Base-by-base conservation (phyloP, 2,113 vertebrate species). In the Xyrauchen texanus region DNA sequence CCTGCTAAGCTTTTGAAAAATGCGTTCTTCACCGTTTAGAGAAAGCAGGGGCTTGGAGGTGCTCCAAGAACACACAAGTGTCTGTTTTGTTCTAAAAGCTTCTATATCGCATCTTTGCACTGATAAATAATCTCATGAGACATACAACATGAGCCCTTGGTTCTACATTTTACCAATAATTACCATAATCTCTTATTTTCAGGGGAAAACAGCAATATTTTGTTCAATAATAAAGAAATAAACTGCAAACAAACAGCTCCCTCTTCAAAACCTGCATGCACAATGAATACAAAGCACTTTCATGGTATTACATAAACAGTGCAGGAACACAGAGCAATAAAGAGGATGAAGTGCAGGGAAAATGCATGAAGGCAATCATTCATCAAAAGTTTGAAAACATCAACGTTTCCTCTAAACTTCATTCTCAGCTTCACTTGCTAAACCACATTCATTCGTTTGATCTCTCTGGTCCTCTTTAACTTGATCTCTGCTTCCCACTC, bases 341-440 rank as follows among this genome's bases (percentile, higher is more conserved):
- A 45, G 67, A 77, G 51, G n/a, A 57, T 63, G 12, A 7, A 77
- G 16, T 66, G 67, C 4, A 3, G n/a, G 15, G 45, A 62, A 55
- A 60, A 58, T 66, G 57, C 66, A 68, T 7, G 15, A 64, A 64
- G 67, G 68, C 74, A 74, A 52, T 9, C 55, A 68, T 66, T 77
- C 63, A 77, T 83, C 67, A 79, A 83, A 76, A 44, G 62, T 69
- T 76, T 57, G 58, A 53, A 62, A 60, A 66, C 51, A 16, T n/a
- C 57, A 52, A 46, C 51, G n/a, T 69, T 44, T 68, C 68, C 42
- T 10, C 44, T 66, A 34, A 60, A 42, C 73, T 68, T 68, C 10
- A 57, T 75, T 74, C 45, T 77, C 61, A 46, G 55, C 8, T 52
- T 9, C 71, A 65, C 44, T 80, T 71, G 61, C 61, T 64, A 71